Conservation (phyloP, 1,140 invertebrate species). For the Hormaphis cornu region DNA sequence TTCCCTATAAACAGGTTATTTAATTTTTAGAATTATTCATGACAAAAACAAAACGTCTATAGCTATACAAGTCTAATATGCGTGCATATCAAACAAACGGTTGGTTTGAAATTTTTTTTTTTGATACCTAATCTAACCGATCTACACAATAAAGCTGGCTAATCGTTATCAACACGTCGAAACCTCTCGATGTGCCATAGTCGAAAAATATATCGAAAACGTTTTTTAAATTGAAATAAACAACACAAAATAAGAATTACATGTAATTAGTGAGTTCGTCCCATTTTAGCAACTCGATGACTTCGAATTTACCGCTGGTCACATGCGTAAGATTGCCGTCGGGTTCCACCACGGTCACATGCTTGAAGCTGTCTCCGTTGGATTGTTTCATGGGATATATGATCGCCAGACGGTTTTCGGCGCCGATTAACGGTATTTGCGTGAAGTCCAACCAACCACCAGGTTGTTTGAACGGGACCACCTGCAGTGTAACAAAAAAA, state of each 20-base stretch:
- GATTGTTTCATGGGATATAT: not conserved
- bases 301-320: constrained; percentile 1
- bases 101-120: no score
- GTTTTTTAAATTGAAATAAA: no score
- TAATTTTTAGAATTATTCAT: no score
- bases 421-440: not conserved
- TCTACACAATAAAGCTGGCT: no score
- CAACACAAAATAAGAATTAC: no score
- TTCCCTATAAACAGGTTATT: no score
- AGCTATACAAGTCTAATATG: no score
- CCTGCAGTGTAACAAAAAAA: no score
- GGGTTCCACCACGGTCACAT: not conserved
- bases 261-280: not conserved
- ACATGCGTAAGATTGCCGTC: not conserved
- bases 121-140: no score
- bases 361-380: not conserved
- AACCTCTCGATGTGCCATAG: not conserved
- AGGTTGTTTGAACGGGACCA: not conserved
- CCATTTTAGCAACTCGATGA: not conserved
- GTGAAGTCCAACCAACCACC: constrained; percentile 7
- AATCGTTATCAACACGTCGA: no score
- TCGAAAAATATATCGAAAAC: not conserved
- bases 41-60: no score
- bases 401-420: not conserved
- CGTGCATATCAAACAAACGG: no score